These are phyloP conservation scores for Buphagus erythrorhynchus DNA, from an alignment of 2,797 vertebrate genomes.

Conservation along the genomic window DNA sequence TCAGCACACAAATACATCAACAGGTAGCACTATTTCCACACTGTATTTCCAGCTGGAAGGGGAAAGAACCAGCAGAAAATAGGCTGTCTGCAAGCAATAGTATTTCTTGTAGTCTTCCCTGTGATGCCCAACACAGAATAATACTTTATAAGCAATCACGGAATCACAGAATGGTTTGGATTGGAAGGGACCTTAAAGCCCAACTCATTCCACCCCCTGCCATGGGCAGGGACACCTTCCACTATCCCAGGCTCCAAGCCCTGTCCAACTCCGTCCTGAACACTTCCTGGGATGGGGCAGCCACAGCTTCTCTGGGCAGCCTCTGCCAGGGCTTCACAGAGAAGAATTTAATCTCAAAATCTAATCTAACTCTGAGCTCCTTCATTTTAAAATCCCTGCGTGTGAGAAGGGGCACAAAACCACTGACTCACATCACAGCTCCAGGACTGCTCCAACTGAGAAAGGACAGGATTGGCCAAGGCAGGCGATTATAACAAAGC, in stretches of 20 bases:
- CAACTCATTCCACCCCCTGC: neutral
- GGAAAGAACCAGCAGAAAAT: neutral
- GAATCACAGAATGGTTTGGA: neutral
- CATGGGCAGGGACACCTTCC: neutral
- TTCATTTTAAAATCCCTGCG: neutral
- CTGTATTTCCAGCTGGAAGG: neutral
- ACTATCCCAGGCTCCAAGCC: neutral
- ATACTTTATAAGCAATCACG: neutral
- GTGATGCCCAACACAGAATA: neutral
- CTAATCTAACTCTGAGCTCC: neutral
- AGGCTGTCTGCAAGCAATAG: neutral
- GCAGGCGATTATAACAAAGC: neutral
- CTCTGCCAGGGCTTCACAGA: neutral
- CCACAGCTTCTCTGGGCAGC: neutral
- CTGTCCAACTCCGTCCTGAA: neutral
- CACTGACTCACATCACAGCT: neutral
- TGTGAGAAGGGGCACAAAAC: neutral
- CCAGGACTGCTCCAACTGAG: neutral
- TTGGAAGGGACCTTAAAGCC: neutral
- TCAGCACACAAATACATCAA: neutral
- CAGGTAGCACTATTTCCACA: neutral
- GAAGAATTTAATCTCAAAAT: neutral
- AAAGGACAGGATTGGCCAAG: neutral
- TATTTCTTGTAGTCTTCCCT: rapidly evolving
- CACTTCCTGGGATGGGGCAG: neutral